These are phyloP conservation scores for Lasioglossum oenotherae DNA, from an alignment of 2,888 invertebrate species.

Conservation along the genomic window DNA sequence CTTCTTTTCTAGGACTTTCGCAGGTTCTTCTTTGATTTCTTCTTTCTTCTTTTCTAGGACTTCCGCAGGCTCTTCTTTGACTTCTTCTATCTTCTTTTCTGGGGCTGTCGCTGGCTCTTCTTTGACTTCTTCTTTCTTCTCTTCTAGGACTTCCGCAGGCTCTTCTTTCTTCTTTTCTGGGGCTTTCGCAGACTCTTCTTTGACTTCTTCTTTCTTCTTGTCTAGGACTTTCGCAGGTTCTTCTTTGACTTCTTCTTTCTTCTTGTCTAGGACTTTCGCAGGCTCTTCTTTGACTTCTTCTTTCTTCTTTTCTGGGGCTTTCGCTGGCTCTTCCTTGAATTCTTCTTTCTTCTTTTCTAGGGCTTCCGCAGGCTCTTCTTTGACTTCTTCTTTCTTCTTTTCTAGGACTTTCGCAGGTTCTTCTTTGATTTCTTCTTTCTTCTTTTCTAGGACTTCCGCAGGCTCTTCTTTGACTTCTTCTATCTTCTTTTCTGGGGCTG, in stretches of 20 bases:
- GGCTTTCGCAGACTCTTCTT: neutral
- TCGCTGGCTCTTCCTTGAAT: slow-evolving; percentile 21
- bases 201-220: neutral
- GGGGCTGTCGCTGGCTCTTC: neutral
- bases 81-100: slow-evolving; percentile 19
- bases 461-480: slow-evolving; percentile 7
- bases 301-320: neutral
- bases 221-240: accelerated
- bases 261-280: neutral
- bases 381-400: slow-evolving; percentile 17
- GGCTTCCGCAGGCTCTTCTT: neutral
- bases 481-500: neutral
- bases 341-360: slow-evolving; percentile 19
- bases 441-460: neutral
- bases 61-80: neutral
- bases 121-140: slow-evolving; percentile 13
- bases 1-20: neutral
- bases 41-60: slow-evolving; percentile 10
- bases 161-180: neutral
- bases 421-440: slow-evolving; percentile 27
- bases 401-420: neutral
- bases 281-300: neutral
- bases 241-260: neutral
- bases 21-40: slow-evolving; percentile 24
- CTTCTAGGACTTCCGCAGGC: neutral